Percentiles rank a stretch among this genome's conserved stretches.
Evolutionary conservation across 2,113 vertebrate genomes (phyloP).

Genomic region (Noctilio leporinus): DNA sequence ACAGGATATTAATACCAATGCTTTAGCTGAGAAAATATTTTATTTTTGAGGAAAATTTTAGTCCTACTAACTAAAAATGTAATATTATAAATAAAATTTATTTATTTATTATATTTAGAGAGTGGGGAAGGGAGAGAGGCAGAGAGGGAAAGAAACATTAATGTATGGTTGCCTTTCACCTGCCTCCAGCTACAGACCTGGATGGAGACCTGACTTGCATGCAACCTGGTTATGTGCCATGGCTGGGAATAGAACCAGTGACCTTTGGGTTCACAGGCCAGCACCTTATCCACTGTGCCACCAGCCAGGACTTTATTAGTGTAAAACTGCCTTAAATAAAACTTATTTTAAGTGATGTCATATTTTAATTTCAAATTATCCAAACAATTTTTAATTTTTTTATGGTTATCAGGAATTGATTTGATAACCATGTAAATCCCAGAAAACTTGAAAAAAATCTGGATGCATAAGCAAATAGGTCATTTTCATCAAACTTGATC

Average conservation of each 20-base stretch:
- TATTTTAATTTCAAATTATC: background rate
- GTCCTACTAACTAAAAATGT: background rate
- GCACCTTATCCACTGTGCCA: no score
- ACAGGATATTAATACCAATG: background rate
- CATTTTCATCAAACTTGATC: background rate
- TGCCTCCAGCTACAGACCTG: no score
- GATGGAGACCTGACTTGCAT: no score
- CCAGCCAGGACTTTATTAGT: no score
- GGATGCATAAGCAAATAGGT: background rate
- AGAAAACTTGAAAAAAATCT: background rate
- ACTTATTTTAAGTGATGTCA: background rate
- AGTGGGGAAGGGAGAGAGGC: no score
- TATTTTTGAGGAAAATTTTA: background rate
- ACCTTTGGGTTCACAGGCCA: no score
- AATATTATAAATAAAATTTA: background rate
- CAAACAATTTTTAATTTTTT: background rate
- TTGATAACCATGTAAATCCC: background rate
- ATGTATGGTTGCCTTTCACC: no score
- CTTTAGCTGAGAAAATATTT: background rate
- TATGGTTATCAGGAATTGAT: background rate
- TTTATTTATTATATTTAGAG: no score
- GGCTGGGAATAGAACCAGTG: no score
- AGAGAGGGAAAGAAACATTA: no score
- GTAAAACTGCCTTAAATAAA: background rate
- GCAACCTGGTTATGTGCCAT: no score